phyloP scores from a whole-genome alignment of 2,113 vertebrate genomes.

The Melanerpes formicivorus region DNA sequence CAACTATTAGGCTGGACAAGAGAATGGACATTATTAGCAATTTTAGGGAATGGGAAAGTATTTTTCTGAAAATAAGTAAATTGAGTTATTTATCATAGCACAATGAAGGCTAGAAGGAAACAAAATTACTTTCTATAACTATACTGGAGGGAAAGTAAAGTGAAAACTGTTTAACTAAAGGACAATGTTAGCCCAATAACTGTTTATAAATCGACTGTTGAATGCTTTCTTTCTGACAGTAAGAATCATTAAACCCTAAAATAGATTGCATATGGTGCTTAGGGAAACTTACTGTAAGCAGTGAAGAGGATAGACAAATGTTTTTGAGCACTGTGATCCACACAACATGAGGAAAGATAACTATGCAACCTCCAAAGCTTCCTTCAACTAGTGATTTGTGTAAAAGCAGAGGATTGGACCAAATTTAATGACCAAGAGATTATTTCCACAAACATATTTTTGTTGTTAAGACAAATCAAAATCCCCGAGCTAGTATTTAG shows the following conservation, averaged over 20 bases:
- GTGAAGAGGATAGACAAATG: background rate
- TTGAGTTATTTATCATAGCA: background rate
- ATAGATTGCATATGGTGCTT: background rate
- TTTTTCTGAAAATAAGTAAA: constrained; percentile 2
- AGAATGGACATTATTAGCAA: background rate
- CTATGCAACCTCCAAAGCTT: background rate
- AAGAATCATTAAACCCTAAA: background rate
- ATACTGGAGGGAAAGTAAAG: background rate
- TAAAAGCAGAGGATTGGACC: background rate
- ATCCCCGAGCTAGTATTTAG: background rate
- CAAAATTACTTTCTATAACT: background rate
- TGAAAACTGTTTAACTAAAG: constrained; percentile 6
- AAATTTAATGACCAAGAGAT: background rate
- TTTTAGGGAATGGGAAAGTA: background rate
- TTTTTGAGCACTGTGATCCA: background rate
- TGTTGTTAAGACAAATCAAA: background rate
- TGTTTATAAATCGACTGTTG: constrained; percentile 20
- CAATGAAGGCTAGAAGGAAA: constrained; percentile 7
- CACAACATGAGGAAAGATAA: background rate
- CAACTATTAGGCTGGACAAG: background rate
- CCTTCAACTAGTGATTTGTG: background rate
- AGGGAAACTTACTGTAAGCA: background rate
- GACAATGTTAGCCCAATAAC: background rate
- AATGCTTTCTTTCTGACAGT: background rate
- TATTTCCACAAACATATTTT: background rate